Base-by-base conservation (phyloP, 2,113 vertebrate species). In the Turdus rufiventris region DNA sequence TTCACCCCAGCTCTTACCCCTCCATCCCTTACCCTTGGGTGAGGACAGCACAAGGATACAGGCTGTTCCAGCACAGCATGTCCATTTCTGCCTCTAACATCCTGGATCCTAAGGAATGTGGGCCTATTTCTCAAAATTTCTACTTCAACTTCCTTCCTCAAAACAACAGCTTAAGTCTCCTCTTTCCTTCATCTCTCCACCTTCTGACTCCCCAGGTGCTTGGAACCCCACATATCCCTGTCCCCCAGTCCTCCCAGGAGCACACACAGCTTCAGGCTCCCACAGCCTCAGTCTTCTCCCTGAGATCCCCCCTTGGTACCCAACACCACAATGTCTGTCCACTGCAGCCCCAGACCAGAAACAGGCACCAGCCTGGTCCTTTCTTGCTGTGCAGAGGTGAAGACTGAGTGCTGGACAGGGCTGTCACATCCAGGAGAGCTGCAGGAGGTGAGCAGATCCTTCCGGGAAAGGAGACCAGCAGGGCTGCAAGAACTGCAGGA, bases 21-120 rank as follows among this genome's bases (percentile, higher is more conserved):
- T 53, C 34, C 33, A 18, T 2, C 17, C 33, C 33, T 51, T 28
- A 34, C 14, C 33, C 18, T 26, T 0, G 0, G 20, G 16, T 61
- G 62, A 62, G 28, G n/a, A 45, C 18, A 79, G 47, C 67, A 40
- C 8, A 3, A 78, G 50, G 18, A 82, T 5, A 20, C n/a, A 74
- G 28, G 57, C 42, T 78, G 34, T 50, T 53, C 34, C 7, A 3
- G 63, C 29, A 73, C 13, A 5, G 47, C 43, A 21, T 45, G 56
- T 28, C 47, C 61, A 26, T 28, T 40, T 33, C 85, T 61, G 42
- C 62, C 36, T 80, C 68, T 48, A 72, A 0, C 1, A 0, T 29
- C 14, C 62, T 76, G 29, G 18, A 60, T 34, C 43, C 29, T 42
- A 40, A 28, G 21, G 10, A 48, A 28, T 1, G 4, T 8, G 17